Percentiles rank a stretch among this genome's conserved stretches.
phyloP scores from a whole-genome alignment of 2,888 invertebrate species.

The Zygothrica quintamaculata region DNA sequence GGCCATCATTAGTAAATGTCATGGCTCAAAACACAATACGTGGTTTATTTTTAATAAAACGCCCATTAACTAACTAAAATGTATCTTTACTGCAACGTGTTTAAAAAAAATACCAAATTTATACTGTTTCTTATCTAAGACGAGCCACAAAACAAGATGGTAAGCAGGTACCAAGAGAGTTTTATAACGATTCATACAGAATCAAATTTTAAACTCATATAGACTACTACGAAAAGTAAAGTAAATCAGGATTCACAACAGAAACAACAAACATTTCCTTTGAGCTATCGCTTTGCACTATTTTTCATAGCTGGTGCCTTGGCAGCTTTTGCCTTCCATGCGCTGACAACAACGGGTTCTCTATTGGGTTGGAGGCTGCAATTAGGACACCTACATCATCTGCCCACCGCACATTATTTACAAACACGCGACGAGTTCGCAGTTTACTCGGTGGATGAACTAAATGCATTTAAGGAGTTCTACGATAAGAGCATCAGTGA shows the following conservation, averaged over 20 bases:
- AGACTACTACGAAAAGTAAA: constrained; percentile 36
- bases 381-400: constrained; percentile 74
- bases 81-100: constrained; percentile 31
- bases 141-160: constrained; percentile 13
- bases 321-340: constrained; percentile 72
- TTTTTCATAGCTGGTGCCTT: constrained; percentile 78
- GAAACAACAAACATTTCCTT: constrained; percentile 4
- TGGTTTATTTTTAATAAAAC: constrained; percentile 49
- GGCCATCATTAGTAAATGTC: constrained; percentile 22
- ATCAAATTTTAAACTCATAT: not conserved
- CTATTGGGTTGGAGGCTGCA: constrained; percentile 50
- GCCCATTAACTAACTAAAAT: constrained; percentile 36
- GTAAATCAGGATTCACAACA: constrained; percentile 10
- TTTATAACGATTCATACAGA: not conserved
- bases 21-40: constrained; percentile 37
- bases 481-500: constrained; percentile 73
- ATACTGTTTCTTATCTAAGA: constrained; percentile 34
- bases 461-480: constrained; percentile 69
- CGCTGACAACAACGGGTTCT: constrained; percentile 41
- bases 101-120: constrained; percentile 37
- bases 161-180: constrained; percentile 10
- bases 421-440: constrained; percentile 84
- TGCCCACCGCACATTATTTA: constrained; percentile 80
- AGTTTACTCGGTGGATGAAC: constrained; percentile 71
- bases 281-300: constrained; percentile 44